Base-by-base conservation (phyloP, 2,888 invertebrate genomes). In the Temnothorax ravouxi region DNA sequence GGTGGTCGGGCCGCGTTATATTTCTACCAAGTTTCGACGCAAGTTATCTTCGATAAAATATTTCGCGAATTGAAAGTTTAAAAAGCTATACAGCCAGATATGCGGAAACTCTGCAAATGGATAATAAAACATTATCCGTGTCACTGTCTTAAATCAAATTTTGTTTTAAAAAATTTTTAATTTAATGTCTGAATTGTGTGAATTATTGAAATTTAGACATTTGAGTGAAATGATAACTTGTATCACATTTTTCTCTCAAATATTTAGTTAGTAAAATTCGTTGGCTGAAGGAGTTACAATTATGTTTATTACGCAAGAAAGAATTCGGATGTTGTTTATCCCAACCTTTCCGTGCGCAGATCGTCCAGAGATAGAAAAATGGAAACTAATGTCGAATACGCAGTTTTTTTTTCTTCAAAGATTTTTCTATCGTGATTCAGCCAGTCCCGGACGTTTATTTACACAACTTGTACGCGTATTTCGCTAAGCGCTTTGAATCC, bases 141-240 rank as follows among this genome's bases (percentile, higher is more conserved):
- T 18, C 54, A 8, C n/a, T 52, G 41, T 34, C 3, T 34, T 9
- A 29, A 61, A 21, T 9, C 13, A 5, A 34, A 34, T 62, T 38
- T 74, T 47, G 9, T 9, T 21, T 41, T 18, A 34, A 75, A 3
- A 25, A 64, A n/a, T 3, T 50, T 18, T 64, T 64, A 34, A 38
- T 34, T 38, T 3, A 4, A 34, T 6, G 8, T 2, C 18, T 52
- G 52, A 74, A 29, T 9, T 56, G 6, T 56, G 6, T 3, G n/a
- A 72, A 47, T 75, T 75, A 29, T 4, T 61, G 47, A 75, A 76
- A 47, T 61, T 47, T 50, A 38, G 25, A 76, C 34, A 34, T 41
- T 75, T 50, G 34, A n/a, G 34, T 18, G 13, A 47, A 75, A 21
- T 61, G n/a, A 38, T 18, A 15, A 13, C 11, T 47, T 18, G 25